These are phyloP conservation scores for Macroglossus sobrinus DNA, from an alignment of 2,113 vertebrate genomes.

Conservation along the genomic window DNA sequence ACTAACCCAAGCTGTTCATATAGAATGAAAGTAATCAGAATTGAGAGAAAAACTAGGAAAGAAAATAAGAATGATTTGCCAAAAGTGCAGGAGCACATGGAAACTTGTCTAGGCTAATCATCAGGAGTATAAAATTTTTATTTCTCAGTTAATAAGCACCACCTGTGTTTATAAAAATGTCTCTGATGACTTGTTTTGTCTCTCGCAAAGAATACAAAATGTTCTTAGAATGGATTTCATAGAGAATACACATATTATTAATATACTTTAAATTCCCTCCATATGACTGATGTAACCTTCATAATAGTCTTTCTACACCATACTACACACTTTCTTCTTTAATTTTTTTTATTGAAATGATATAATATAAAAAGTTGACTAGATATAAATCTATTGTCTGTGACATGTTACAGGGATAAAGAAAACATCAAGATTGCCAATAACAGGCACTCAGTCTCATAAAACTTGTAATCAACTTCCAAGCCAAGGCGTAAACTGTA, in stretches of 20 bases:
- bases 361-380: constrained; percentile 72
- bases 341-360: constrained; percentile 71
- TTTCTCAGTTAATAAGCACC: constrained; percentile 73
- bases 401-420: constrained; percentile 70
- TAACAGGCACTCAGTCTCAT: constrained; percentile 74
- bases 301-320: constrained; percentile 32
- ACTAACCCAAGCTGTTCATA: constrained; percentile 54
- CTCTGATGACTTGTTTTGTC: constrained; percentile 67
- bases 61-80: constrained; percentile 56
- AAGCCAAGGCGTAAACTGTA: constrained; percentile 71
- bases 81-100: constrained; percentile 45
- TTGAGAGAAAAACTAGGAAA: constrained; percentile 4
- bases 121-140: constrained; percentile 74
- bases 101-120: constrained; percentile 69
- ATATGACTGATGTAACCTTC: background rate
- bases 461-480: constrained; percentile 73
- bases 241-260: constrained; percentile 23
- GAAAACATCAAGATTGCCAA: constrained; percentile 69
- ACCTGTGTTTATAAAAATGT: constrained; percentile 70
- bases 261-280: constrained; percentile 6
- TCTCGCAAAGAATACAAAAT: constrained; percentile 61
- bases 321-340: constrained; percentile 56
- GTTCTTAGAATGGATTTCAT: constrained; percentile 24
- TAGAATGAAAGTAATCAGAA: constrained; percentile 53
- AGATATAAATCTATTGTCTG: constrained; percentile 77